phyloP scores from a whole-genome alignment of 92 coral and sea anemone genomes.

The Chrysogorgia sp. region DNA sequence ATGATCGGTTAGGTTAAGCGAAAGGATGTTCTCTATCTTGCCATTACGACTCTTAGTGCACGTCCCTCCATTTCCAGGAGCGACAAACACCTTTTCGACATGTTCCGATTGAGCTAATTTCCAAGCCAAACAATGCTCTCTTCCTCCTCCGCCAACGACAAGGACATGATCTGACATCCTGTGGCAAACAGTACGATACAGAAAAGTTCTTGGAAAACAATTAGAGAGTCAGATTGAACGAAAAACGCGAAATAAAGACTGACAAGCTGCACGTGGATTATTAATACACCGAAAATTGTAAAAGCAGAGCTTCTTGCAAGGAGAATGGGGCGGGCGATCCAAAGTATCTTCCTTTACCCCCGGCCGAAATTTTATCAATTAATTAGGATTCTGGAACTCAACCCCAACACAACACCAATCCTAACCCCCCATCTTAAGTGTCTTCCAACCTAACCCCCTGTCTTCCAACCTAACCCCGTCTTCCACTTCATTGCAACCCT shows the following conservation, averaged over 20 bases:
- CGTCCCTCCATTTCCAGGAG: slow-evolving; percentile 89
- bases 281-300: no score
- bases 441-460: no score
- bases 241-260: background rate
- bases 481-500: no score
- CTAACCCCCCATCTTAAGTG: no score
- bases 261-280: no score
- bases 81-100: slow-evolving; percentile 67
- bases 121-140: slow-evolving; percentile 93
- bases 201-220: background rate
- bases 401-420: no score
- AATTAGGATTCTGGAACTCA: no score
- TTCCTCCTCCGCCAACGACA: slow-evolving; percentile 85
- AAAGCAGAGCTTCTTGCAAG: no score
- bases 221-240: background rate
- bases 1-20: slow-evolving; percentile 60
- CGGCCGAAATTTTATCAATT: no score
- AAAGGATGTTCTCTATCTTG: slow-evolving; percentile 69
- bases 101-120: slow-evolving; percentile 85
- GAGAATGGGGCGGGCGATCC: no score
- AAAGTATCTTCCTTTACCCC: no score
- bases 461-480: no score
- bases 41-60: background rate
- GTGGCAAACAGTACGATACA: background rate
- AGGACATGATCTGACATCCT: slow-evolving; percentile 88